Percentiles rank a stretch among this genome's conserved stretches.
phyloP scores from a whole-genome alignment of 2,113 vertebrate genomes.

The Gymnogyps californianus region DNA sequence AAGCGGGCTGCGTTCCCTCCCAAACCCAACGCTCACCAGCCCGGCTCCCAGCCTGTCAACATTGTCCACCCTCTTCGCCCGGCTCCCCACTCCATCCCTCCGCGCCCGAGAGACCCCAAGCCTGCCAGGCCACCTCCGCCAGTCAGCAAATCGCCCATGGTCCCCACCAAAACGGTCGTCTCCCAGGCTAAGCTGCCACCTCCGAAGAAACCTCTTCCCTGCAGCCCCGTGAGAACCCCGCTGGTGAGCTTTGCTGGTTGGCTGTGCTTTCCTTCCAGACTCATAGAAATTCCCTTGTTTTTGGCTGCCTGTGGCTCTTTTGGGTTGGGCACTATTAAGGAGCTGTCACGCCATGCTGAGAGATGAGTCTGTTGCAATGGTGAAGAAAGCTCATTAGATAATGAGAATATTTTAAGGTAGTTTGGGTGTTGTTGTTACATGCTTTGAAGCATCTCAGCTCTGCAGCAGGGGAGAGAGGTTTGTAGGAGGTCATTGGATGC shows the following conservation, averaged over 20 bases:
- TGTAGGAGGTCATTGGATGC: neutral
- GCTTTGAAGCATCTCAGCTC: neutral
- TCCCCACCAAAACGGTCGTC: neutral
- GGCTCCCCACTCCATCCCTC: neutral
- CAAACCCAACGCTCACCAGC: conserved; percentile 34
- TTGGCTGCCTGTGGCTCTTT: neutral
- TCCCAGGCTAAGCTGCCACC: conserved; percentile 73
- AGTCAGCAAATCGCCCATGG: conserved; percentile 36
- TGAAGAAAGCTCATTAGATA: neutral
- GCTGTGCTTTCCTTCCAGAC: neutral
- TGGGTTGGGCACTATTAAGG: neutral
- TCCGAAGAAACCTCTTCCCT: conserved; percentile 85
- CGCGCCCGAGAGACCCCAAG: conserved; percentile 28
- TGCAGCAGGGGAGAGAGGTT: neutral
- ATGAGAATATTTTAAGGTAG: neutral
- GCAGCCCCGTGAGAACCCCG: conserved; percentile 74
- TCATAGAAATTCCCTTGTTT: accelerated
- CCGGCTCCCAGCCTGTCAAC: conserved; percentile 78
- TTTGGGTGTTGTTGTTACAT: neutral
- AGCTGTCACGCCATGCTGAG: neutral
- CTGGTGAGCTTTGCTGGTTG: conserved; percentile 64
- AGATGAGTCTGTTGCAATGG: accelerated
- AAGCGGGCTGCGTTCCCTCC: conserved; percentile 31
- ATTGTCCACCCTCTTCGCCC: conserved; percentile 81
- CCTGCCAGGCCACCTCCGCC: conserved; percentile 67